Evolutionary conservation across 2,113 vertebrate genomes (phyloP), one percentile per base, ranked within the genome.

Genomic region (Myotis brandtii): DNA sequence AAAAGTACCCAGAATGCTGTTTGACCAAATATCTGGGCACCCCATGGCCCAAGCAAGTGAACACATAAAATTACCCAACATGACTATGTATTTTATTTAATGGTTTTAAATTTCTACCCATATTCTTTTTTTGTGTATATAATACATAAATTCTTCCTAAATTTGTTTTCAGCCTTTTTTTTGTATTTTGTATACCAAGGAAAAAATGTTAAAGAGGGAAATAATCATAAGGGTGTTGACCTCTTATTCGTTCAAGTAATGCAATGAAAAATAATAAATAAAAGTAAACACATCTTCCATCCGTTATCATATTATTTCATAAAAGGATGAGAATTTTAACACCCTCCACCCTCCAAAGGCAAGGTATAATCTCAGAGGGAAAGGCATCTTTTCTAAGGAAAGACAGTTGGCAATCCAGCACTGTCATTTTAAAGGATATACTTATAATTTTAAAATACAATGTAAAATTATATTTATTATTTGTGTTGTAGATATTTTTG

Each of bases 231-330:
- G 9, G 16, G 81, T 50, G 9, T 70, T 81, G 87, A 73, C 20
- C 32, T 87, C 52, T 66, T 81, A 75, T 87, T 37, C 73, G 94
- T 73, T 43, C 21, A 94, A 90, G 54, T 73, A 87, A 83, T 64
- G 30, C 2, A 73, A 46, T 64, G 37, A 16, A 73, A 95, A 91
- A 67, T 25, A 80, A 72, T 73, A 52, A 52, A 54, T 54, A 52
- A 92, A 37, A 84, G 59, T 46, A 37, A 93, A 62, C 66, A 6
- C 23, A 86, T 12, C 5, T 67, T 87, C 23, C 5, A 27, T 67
- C 43, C 30, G 23, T n/a, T 90, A 40, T 50, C 40, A 86, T 73
- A 64, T 89, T 21, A 70, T 76, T 92, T 83, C 69, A 83, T 77
- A 66, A 95, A 83, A 76, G 27, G 23, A 77, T 52, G 54, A 64